Conservation (phyloP, 2,888 invertebrate genomes). For the Chrysolina haemoptera region DNA sequence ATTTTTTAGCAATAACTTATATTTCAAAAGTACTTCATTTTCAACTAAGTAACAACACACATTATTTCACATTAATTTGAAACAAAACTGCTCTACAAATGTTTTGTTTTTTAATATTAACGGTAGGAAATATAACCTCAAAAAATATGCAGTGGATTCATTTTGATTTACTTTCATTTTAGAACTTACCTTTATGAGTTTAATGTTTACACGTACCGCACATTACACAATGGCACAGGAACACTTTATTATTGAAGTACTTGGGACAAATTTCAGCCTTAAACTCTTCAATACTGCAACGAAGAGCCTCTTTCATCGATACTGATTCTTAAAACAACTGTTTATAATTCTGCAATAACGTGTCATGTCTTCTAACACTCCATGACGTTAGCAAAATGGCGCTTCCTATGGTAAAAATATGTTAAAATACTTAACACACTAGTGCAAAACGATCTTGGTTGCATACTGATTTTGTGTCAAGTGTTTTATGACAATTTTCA, state of each 20-base stretch:
- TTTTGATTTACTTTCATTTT: no score
- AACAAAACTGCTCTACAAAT: no score
- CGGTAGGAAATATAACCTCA: no score
- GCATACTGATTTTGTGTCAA: constrained; percentile 3
- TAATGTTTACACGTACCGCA: background rate
- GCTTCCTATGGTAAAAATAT: constrained; percentile 4
- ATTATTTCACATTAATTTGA: no score
- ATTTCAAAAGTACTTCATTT: no score
- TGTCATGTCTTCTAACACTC: constrained; percentile 4
- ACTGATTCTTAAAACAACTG: background rate
- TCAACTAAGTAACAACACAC: no score
- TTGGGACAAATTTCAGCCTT: background rate
- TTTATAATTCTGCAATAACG: background rate
- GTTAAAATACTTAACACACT: constrained; percentile 6
- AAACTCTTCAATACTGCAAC: constrained; percentile 11
- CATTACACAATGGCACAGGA: constrained; percentile 1
- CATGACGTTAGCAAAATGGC: background rate
- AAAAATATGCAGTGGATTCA: no score
- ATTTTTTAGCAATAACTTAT: no score
- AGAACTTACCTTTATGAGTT: no score
- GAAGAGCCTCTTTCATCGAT: background rate
- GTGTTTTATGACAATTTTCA: background rate
- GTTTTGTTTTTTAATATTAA: no score
- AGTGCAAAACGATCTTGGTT: constrained; percentile 9
- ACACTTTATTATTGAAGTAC: constrained; percentile 11